phyloP scores from a whole-genome alignment of 1,140 invertebrate genomes.

The Drosophila oshimai region DNA sequence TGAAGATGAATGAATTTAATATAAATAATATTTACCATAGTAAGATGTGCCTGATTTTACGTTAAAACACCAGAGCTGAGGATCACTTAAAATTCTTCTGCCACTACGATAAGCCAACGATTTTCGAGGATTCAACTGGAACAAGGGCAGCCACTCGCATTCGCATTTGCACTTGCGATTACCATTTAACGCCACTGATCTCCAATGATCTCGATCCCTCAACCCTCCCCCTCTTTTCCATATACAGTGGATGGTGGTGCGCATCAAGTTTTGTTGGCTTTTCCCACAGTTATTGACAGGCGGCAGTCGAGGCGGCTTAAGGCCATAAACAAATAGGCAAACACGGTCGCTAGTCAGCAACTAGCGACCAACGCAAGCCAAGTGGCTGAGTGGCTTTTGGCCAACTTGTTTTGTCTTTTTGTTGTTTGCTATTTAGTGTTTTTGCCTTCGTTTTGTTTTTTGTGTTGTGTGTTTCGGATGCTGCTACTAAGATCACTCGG shows the following conservation, averaged over 20 bases:
- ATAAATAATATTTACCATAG: too few relatives aligned
- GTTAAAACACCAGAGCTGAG: background rate
- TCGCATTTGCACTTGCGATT: too few relatives aligned
- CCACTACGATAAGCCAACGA: background rate
- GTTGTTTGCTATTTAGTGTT: constrained; percentile 46
- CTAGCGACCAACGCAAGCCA: constrained; percentile 44
- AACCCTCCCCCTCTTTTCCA: background rate
- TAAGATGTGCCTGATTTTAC: too few relatives aligned
- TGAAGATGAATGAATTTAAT: too few relatives aligned
- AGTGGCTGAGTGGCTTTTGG: constrained; percentile 70
- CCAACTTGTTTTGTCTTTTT: constrained; percentile 46
- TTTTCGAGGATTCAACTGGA: background rate
- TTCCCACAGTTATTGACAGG: constrained; percentile 76
- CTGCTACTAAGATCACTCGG: constrained; percentile 55
- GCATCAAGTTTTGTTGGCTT: constrained; percentile 70
- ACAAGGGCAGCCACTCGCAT: constrained; percentile 2
- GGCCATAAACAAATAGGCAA: constrained; percentile 77
- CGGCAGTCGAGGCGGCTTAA: constrained; percentile 61
- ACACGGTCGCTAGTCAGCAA: constrained; percentile 50
- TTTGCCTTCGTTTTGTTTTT: constrained; percentile 25
- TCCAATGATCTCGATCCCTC: constrained; percentile 21
- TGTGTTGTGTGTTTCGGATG: constrained; percentile 35
- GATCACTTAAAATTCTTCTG: background rate
- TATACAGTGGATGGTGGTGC: background rate
- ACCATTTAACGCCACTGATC: constrained; percentile 38